Evolutionary conservation across 1,140 invertebrate species (phyloP), one percentile per base, ranked within the genome.

Genomic region (Plectrocnemia conspersa): DNA sequence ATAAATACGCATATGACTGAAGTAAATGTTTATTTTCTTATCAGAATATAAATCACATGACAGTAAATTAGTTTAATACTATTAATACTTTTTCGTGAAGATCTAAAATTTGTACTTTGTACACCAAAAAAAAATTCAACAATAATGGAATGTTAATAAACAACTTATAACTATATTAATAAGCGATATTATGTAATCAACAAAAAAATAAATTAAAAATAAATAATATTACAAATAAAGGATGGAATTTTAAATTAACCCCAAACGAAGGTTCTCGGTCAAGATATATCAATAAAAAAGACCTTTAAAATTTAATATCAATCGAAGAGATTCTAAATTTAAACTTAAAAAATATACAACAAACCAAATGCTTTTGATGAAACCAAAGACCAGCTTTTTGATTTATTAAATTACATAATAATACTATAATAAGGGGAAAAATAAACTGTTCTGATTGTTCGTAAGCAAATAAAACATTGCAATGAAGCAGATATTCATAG

Each of bases 11-110:
- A 10, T 38, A 13, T 38, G 10, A 13, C 15, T 23, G n/a, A 38
- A 50, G 40, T 38, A 50, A 19, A 50, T 21, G 40, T 50, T 50
- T 50, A 50, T 38, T 50, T 35, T 21, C 29, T 21, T 24, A 50
- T 16, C 38, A 50, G 23, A 50, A 24, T 50, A 47, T 47, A 38
- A 50, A 50, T 50, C 47, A 50, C 47, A 50, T 19, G 21, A 22
- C 5, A 29, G 19, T 23, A 50, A 18, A 48, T 33, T 32, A 50
- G 27, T 50, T 23, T 33, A 19, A 36, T 36, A 47, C 32, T 38
- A 50, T 50, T 50, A 50, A 50, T 50, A 50, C 47, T 50, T 50
- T 29, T 18, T 13, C 16, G n/a, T 38, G 40, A 1, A 27, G 10
- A 27, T 23, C 11, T 19, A 2, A 50, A 33, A 33, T 50, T 50